phyloP scores from a whole-genome alignment of 2,797 vertebrate genomes.

The Lepus townsendii region DNA sequence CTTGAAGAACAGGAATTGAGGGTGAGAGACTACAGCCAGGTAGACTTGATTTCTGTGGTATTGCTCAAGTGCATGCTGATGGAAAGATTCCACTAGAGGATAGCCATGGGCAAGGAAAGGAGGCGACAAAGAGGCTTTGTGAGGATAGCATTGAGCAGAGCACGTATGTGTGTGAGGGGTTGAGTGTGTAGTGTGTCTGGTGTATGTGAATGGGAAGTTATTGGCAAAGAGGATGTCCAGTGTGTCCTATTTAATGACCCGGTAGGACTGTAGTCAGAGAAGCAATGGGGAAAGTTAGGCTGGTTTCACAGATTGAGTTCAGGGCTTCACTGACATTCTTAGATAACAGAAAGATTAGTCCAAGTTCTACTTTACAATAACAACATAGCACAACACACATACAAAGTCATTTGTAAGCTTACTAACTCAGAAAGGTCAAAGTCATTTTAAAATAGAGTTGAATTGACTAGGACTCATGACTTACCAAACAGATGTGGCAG shows the following conservation, averaged over 20 bases:
- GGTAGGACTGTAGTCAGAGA: neutral
- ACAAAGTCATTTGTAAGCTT: neutral
- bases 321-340: constrained; percentile 23
- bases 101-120: neutral
- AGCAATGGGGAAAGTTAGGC: neutral
- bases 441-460: constrained; percentile 5
- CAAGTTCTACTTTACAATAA: neutral
- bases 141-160: neutral
- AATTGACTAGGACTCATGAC: neutral
- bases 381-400: neutral
- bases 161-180: no score
- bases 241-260: neutral
- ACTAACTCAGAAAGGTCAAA: neutral
- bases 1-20: neutral
- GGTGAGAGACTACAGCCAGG: neutral
- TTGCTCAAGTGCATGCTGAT: neutral
- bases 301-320: constrained; percentile 18
- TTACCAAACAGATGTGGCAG: constrained; percentile 1
- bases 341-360: neutral
- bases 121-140: neutral
- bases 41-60: neutral
- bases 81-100: neutral
- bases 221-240: neutral
- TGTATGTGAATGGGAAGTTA: neutral
- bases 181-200: neutral